Evolutionary conservation across 2,797 vertebrate genomes (phyloP).

Genomic region (Gymnopithys bicolor): DNA sequence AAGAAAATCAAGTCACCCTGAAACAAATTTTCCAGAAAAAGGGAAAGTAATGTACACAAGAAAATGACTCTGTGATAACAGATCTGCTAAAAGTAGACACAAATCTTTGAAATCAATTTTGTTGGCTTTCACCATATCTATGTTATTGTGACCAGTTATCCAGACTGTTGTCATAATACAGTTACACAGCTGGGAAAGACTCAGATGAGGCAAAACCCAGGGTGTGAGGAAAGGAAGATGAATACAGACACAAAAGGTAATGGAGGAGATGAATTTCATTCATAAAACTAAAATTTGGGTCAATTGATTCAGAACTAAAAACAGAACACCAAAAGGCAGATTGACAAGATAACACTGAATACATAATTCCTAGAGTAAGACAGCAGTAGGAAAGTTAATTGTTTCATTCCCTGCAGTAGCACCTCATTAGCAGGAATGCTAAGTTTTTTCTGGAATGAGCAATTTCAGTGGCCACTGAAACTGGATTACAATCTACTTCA

Average conservation of each 20-base stretch:
- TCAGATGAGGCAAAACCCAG: not conserved
- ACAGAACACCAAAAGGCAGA: not conserved
- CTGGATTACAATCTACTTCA: not conserved
- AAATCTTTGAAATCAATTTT: not conserved
- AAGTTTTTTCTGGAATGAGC: not conserved
- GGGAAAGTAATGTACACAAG: not conserved
- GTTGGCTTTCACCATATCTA: not conserved
- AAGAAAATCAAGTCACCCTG: not conserved
- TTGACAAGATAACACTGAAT: not conserved
- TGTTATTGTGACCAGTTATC: not conserved
- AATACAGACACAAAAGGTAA: not conserved
- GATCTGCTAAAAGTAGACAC: not conserved
- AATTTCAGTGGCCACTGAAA: not conserved
- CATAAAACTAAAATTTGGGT: not conserved
- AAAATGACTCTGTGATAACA: not conserved
- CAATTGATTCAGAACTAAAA: not conserved
- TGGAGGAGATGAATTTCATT: not conserved
- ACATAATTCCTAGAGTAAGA: not conserved
- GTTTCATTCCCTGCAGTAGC: not conserved
- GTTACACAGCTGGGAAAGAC: not conserved
- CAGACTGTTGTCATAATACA: not conserved
- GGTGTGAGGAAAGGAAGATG: not conserved
- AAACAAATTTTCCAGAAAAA: not conserved
- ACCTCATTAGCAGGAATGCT: not conserved
- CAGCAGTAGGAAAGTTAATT: not conserved